Base-by-base conservation (phyloP, 2,888 invertebrate species). In the Tachystola acroxantha region DNA sequence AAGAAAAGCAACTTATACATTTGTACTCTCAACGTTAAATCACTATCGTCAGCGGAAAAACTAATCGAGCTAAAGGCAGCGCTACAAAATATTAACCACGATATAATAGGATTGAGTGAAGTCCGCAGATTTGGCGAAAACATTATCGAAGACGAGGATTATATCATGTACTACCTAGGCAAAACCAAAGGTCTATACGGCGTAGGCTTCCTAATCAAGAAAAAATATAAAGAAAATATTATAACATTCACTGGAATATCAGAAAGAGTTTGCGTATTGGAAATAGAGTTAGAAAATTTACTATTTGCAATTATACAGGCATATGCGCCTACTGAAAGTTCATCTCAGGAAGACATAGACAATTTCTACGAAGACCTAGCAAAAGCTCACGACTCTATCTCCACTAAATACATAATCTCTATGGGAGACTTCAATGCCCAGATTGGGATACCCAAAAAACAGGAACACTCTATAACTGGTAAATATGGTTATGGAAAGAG, bases 371-470 rank as follows among this genome's bases (percentile, higher is more conserved):
- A 27, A 7, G 27, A 31, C 6, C 27, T 41, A 22, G 27, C 22
- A 1, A 9, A 34, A 11, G 31, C 34, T 10, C 20, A 10, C 11
- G 26, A 16, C 10, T 3, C 5, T 5, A n/a, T n/a, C n/a, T 7
- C 13, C 7, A 7, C 2, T 10, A 37, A 39, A 5, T 38, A 27
- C 3, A 7, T 47, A 6, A 46, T 50, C 10, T 22, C 47, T 9
- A 43, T 46, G 38, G 46, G 48, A 27, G 46, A 43, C 34, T 45
- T 42, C 32, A 47, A 50, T 34, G 31, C 32, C 20, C 36, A 43
- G 38, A 42, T 47, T 10, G 46, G 47, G 37, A 24, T 2, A 14
- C 39, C 14, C 32, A 42, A 25, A 12, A 41, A 25, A 4, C 42
- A 43, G 3, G 44, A 46, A 36, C 34, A 43, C 9, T 39, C 36